phyloP scores from a whole-genome alignment of 2,113 vertebrate species.

The Agelaius tricolor region DNA sequence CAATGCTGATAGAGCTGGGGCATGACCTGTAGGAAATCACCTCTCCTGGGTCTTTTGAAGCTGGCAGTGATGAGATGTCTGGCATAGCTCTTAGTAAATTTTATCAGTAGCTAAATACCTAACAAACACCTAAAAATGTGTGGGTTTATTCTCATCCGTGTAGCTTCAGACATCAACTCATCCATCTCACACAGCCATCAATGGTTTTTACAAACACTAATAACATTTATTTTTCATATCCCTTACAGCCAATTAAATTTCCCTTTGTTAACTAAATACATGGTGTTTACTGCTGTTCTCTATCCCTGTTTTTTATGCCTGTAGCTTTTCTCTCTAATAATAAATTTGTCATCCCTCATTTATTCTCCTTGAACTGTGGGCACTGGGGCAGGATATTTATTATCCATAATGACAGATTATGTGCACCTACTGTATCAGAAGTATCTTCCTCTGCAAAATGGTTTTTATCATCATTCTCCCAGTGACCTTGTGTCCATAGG shows the following conservation, averaged over 20 bases:
- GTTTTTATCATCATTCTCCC: neutral
- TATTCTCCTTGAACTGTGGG: neutral
- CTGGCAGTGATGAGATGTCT: neutral
- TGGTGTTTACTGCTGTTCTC: neutral
- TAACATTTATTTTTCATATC: neutral
- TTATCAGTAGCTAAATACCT: neutral
- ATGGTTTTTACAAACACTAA: neutral
- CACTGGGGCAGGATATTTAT: neutral
- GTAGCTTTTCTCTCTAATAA: neutral
- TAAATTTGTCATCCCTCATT: neutral
- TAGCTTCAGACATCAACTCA: neutral
- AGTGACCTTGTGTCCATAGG: neutral
- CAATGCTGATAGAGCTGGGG: neutral
- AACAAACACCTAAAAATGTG: neutral
- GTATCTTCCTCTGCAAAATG: neutral
- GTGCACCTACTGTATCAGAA: neutral
- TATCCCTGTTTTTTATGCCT: neutral
- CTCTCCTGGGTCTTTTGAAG: neutral
- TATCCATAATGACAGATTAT: neutral
- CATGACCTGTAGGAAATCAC: neutral
- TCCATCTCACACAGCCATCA: neutral
- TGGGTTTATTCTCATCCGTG: neutral
- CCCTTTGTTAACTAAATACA: neutral
- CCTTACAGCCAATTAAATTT: neutral
- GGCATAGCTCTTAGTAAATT: neutral